Percentiles rank a stretch among this genome's conserved stretches.
Conservation (phyloP, 1,140 invertebrate species). For the Caerostris darwini region DNA sequence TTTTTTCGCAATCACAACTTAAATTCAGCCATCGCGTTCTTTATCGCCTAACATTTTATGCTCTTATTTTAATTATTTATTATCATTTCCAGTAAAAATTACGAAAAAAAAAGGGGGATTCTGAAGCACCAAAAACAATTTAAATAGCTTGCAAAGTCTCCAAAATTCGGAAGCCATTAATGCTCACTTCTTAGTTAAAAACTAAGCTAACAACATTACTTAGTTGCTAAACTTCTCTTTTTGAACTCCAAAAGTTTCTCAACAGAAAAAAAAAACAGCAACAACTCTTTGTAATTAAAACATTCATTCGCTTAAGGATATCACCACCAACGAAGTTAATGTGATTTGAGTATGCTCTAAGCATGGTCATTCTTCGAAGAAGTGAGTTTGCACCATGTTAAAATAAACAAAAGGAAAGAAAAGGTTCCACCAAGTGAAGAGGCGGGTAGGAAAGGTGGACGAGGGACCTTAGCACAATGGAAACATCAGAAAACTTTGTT, state of each 20-base stretch:
- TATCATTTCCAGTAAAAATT: too few relatives aligned
- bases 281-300: neutral
- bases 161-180: too few relatives aligned
- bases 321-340: neutral
- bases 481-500: conserved; percentile 41
- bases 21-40: too few relatives aligned
- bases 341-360: neutral
- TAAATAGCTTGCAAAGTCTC: too few relatives aligned
- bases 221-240: neutral
- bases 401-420: conserved; percentile 31
- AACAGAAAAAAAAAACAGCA: neutral
- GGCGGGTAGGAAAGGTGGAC: neutral
- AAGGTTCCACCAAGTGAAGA: neutral
- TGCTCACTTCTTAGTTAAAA: too few relatives aligned
- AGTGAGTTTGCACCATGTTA: conserved; percentile 25
- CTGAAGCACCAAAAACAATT: too few relatives aligned
- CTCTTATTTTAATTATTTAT: too few relatives aligned
- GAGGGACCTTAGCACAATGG: neutral
- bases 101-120: too few relatives aligned
- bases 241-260: neutral
- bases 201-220: too few relatives aligned
- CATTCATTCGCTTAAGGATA: neutral
- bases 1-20: too few relatives aligned
- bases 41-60: too few relatives aligned
- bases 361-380: neutral